Evolutionary conservation across 2,797 vertebrate genomes (phyloP).

Genomic region (Spinus olivaceus): DNA sequence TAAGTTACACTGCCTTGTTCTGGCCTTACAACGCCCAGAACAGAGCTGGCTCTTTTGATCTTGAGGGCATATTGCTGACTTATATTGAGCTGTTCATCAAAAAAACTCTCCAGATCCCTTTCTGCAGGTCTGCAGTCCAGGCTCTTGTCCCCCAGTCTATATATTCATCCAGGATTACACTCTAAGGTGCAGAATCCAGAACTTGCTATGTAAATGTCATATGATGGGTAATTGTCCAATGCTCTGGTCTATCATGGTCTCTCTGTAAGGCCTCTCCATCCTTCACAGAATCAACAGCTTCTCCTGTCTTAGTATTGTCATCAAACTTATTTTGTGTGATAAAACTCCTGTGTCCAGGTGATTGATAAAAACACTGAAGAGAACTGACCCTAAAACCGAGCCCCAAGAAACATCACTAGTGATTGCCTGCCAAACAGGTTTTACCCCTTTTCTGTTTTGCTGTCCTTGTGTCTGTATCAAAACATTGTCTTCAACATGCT

Average conservation of each 20-base stretch:
- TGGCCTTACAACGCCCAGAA: background rate
- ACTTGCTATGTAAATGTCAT: background rate
- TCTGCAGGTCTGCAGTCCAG: background rate
- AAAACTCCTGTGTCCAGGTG: background rate
- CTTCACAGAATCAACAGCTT: background rate
- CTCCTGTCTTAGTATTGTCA: background rate
- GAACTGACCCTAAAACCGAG: background rate
- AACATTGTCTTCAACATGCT: background rate
- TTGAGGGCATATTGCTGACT: background rate
- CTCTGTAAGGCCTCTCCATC: background rate
- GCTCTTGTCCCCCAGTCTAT: background rate
- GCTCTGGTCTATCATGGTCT: background rate
- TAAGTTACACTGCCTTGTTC: background rate
- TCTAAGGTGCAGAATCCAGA: background rate
- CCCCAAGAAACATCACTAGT: background rate
- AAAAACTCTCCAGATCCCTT: background rate
- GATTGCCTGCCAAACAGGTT: background rate
- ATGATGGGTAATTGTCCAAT: background rate
- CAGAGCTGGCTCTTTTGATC: background rate
- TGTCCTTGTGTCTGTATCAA: background rate
- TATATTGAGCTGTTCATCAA: background rate
- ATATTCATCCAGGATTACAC: background rate
- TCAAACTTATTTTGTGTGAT: background rate
- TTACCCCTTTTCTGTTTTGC: background rate
- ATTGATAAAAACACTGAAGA: background rate